Evolutionary conservation across 2,888 invertebrate species (phyloP).

Genomic region (Periphyllus acericola): DNA sequence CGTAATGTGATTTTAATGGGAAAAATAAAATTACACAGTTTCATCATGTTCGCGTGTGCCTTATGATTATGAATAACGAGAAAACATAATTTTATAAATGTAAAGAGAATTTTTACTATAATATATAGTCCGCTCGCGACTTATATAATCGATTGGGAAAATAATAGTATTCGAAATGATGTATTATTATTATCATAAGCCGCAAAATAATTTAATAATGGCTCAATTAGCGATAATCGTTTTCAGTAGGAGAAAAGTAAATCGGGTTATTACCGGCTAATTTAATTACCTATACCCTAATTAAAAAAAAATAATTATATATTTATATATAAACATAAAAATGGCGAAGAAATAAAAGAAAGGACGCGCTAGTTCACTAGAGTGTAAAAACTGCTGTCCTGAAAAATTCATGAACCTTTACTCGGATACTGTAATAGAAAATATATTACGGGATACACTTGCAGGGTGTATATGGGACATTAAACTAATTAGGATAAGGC

Average conservation of each 20-base stretch:
- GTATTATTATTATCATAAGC: not conserved
- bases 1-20: no score
- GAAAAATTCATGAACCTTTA: slow-evolving; percentile 53
- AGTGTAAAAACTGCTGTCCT: slow-evolving; percentile 51
- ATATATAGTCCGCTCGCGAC: not conserved
- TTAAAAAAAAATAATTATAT: not conserved
- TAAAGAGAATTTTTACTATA: no score
- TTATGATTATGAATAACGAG: not conserved
- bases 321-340: not conserved
- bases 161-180: no score
- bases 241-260: not conserved
- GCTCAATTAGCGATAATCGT: slow-evolving; percentile 27
- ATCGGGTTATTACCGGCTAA: not conserved
- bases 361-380: slow-evolving; percentile 6
- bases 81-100: not conserved
- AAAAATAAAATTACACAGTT: not conserved
- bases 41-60: not conserved
- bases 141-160: not conserved
- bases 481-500: slow-evolving; percentile 59
- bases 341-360: slow-evolving; percentile 15
- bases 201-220: not conserved
- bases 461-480: slow-evolving; percentile 21
- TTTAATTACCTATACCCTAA: slow-evolving; percentile 30
- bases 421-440: slow-evolving; percentile 51
- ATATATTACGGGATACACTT: slow-evolving; percentile 25